Evolutionary conservation across 2,888 invertebrate genomes (phyloP).

Genomic region (Apodemia hepburni): DNA sequence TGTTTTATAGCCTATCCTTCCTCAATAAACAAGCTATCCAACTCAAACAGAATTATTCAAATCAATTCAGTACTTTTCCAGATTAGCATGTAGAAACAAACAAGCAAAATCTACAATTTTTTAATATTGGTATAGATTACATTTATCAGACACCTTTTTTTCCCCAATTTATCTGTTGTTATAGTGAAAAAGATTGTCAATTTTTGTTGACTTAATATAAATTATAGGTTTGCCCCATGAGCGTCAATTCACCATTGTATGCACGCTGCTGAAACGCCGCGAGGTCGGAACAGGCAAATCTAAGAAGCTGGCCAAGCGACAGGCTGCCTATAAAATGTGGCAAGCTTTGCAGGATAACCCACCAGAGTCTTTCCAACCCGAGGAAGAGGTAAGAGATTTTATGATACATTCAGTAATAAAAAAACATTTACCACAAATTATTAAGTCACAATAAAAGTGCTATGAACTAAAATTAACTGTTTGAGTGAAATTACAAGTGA

Average conservation of each 20-base stretch:
- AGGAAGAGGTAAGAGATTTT: slow-evolving; percentile 80
- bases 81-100: too few relatives aligned
- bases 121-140: too few relatives aligned
- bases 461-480: background rate
- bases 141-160: too few relatives aligned
- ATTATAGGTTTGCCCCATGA: slow-evolving; percentile 91
- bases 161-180: too few relatives aligned
- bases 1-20: too few relatives aligned
- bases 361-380: slow-evolving; percentile 83
- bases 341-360: slow-evolving; percentile 89
- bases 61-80: too few relatives aligned
- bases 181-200: too few relatives aligned
- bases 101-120: too few relatives aligned
- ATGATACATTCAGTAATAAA: background rate
- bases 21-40: too few relatives aligned
- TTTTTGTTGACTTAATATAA: background rate
- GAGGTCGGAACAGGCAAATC: slow-evolving; percentile 95
- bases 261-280: slow-evolving; percentile 91
- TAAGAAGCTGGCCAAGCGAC: slow-evolving; percentile 97
- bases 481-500: too few relatives aligned
- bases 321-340: slow-evolving; percentile 97
- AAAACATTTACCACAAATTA: background rate
- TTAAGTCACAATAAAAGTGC: too few relatives aligned
- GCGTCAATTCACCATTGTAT: slow-evolving; percentile 95
- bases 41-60: too few relatives aligned